A percentile compares a stretch with the other conserved stretches of the same genome.
Conservation (phyloP, 2,113 vertebrate genomes). For the Myanophis thanlyinensis region DNA sequence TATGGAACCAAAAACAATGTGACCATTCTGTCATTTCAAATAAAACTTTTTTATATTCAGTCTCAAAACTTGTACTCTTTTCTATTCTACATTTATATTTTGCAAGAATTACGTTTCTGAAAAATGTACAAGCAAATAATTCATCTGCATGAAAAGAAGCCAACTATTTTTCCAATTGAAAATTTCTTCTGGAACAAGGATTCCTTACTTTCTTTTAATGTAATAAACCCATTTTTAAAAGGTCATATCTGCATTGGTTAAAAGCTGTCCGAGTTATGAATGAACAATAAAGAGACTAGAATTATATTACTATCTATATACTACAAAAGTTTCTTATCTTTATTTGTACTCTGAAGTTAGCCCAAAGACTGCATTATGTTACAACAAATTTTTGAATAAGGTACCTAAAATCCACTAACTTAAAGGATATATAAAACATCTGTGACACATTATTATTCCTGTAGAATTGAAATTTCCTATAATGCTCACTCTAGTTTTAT, state of each 20-base stretch:
- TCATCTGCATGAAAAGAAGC: neutral
- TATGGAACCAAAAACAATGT: neutral
- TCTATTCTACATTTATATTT: neutral
- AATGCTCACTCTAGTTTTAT: neutral
- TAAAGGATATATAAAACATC: no score
- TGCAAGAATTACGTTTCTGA: neutral
- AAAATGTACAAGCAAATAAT: neutral
- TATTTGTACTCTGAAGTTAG: no score
- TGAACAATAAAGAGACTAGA: slow-evolving; percentile 40
- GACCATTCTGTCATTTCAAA: neutral
- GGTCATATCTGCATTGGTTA: slow-evolving; percentile 30
- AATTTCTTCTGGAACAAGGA: neutral
- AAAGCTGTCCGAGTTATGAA: slow-evolving; percentile 42
- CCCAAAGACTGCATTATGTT: no score
- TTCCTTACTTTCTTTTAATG: neutral
- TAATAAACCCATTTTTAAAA: neutral
- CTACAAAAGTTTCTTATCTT: no score
- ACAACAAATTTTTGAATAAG: no score
- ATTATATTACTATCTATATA: slow-evolving; percentile 54
- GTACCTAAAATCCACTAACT: no score
- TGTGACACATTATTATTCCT: neutral
- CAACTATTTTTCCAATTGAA: neutral
- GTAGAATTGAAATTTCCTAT: neutral
- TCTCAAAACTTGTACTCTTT: neutral
- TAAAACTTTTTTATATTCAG: neutral